Evolutionary conservation across 2,888 invertebrate genomes (phyloP), one percentile per base, ranked within the genome.

Genomic region (Sialis fuliginosa): DNA sequence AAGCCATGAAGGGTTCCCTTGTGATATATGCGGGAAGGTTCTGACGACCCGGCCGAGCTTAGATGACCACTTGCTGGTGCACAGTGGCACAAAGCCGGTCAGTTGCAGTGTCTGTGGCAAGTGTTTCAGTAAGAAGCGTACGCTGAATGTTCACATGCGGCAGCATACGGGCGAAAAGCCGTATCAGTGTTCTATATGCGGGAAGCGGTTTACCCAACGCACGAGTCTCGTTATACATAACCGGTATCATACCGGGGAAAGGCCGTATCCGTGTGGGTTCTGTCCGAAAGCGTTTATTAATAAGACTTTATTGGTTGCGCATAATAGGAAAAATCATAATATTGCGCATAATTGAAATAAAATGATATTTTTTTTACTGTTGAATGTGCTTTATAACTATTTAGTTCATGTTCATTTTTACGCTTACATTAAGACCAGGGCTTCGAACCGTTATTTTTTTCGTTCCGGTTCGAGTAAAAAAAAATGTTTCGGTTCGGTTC

Each of bases 231-330:
- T 67, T 4, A 60, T 66, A 3, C 71, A 71, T 52, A 61, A 60
- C 30, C 56, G 71, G 37, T 69, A 69, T 49, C 71, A 71, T 46
- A 70, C 70, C 0, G 70, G 72, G 22, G 72, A 72, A 50, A 61
- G 62, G 45, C 58, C 71, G 30, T 69, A 67, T 49, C 60, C 70
- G 1, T 73, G 74, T 48, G 63, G 66, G 5, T 61, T 63, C 2
- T 73, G 72, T 33, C 68, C 65, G 0, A 68, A 67, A 44, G 67
- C 69, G 1, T 73, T 72, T 44, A 67, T 72, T 1, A 75, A 74
- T 43, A 64, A 68, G 12, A 70, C 74, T 0, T 73, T 75, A 48
- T 57, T 74, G 47, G 75, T 74, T 54, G 57, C 70, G 5, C 77
- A 76, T 55, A 60, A 69, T 53, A 66, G 67, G 40, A 67, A 68